Conservation (phyloP, 2,888 invertebrate genomes). For the Eumacrocentrus americanus region DNA sequence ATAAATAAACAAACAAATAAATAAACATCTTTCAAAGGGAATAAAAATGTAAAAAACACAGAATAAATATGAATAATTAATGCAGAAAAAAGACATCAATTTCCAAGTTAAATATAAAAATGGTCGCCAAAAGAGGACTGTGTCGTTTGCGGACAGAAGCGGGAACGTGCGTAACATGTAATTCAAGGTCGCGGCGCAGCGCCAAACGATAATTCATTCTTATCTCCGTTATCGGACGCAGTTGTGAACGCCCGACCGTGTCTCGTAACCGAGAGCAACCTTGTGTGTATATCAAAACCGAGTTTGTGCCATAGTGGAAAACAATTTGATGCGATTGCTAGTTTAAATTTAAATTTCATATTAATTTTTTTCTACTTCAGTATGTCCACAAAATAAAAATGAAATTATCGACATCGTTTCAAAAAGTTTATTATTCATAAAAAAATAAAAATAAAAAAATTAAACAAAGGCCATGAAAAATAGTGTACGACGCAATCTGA, state of each 20-base stretch:
- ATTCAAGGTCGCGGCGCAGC: slow-evolving; percentile 32
- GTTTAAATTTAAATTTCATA: neutral
- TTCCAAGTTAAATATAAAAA: slow-evolving; percentile 14
- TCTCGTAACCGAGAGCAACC: slow-evolving; percentile 26
- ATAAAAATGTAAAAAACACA: too few relatives aligned
- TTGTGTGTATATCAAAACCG: slow-evolving; percentile 11
- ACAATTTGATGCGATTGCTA: neutral
- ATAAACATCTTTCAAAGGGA: too few relatives aligned
- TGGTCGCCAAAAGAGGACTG: slow-evolving; percentile 1
- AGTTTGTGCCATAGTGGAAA: neutral
- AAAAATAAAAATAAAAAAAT: neutral
- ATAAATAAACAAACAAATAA: too few relatives aligned
- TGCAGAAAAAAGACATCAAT: neutral
- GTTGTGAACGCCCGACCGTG: slow-evolving; percentile 22
- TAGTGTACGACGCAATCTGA: neutral
- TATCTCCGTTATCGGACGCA: slow-evolving; percentile 35
- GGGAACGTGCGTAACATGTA: slow-evolving; percentile 26
- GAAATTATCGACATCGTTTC: too few relatives aligned
- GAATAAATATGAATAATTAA: too few relatives aligned
- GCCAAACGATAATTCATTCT: slow-evolving; percentile 37
- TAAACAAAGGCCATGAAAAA: neutral
- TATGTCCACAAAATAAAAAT: neutral
- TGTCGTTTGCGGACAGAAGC: slow-evolving; percentile 3
- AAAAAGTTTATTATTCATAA: neutral
- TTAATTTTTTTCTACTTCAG: neutral